Evolutionary conservation across 2,113 vertebrate genomes (phyloP), one percentile per base, ranked within the genome.

Genomic region (Ondatra zibethicus): DNA sequence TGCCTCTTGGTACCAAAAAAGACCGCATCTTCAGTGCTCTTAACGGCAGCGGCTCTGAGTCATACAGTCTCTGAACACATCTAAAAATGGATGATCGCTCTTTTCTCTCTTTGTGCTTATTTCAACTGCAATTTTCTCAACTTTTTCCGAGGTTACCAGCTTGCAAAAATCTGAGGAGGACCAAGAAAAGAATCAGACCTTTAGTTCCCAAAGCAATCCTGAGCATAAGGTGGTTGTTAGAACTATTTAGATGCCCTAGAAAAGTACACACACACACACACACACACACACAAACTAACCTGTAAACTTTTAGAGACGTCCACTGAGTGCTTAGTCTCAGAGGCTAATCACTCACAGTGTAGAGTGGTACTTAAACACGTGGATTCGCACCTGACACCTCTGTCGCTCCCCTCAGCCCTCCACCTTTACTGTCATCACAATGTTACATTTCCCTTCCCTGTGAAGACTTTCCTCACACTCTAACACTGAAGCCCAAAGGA

Each of bases 141-240:
- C 75, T 96, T 96, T 96, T 96, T 92, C 77, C 89, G 92, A 97
- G 95, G 97, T 97, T 95, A 96, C 76, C 95, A 97, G 92, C 95
- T 97, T 97, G 85, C 61, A 97, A 95, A 96, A 91, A 39, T 55
- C 33, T 92, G 50, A 94, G 84, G 70, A 90, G 55, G 75, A 91
- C 70, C 92, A 63, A 86, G 86, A 93, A 96, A 95, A 89, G 55
- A 95, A 91, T 14, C 66, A 97, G 94, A 88, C 72, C 91, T 95
- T 95, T 88, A 77, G 14, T 89, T 96, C 93, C 76, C 63, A 97
- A 42, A 75, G 77, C 9, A 86, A n/a, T 93, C 85, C 52, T 16
- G 65, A 72, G 52, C 39, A 36, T 63, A 65, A 92, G 77, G n/a
- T 92, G 47, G 39, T n/a, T 73, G 36, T 90, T 89, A 63, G 17